Percentiles rank a stretch among this genome's conserved stretches.
Evolutionary conservation across 2,888 invertebrate genomes (phyloP).

Genomic region (Phyllotreta striolata): DNA sequence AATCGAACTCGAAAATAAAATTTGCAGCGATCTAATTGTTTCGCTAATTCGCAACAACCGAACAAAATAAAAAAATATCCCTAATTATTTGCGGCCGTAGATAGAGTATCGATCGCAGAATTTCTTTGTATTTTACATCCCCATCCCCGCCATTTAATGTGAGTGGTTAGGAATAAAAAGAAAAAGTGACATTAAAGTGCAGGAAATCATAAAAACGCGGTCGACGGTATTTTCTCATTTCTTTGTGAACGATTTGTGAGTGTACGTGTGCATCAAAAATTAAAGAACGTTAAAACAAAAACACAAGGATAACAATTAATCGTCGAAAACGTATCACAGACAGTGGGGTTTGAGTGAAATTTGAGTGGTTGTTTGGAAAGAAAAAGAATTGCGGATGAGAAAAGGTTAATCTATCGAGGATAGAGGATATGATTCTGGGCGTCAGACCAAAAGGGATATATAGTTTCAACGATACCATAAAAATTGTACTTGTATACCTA

Average conservation of each 20-base stretch:
- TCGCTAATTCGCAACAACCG: too few species aligned
- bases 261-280: conserved; percentile 26
- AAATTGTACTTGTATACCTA: not conserved
- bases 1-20: not conserved
- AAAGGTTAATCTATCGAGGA: conserved; percentile 47
- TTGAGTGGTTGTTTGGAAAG: conserved; percentile 33
- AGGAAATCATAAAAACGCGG: conserved; percentile 17
- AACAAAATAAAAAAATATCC: not conserved
- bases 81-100: not conserved
- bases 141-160: conserved; percentile 6
- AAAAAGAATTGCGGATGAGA: conserved; percentile 36
- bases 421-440: conserved; percentile 52
- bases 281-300: conserved; percentile 27
- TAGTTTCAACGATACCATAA: conserved; percentile 28
- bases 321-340: conserved; percentile 16
- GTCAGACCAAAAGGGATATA: conserved; percentile 36
- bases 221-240: conserved; percentile 15
- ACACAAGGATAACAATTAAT: conserved; percentile 24
- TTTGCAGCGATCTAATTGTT: not conserved
- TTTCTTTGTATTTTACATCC: conserved; percentile 13
- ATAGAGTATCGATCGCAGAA: not conserved
- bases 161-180: conserved; percentile 10
- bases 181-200: conserved; percentile 18
- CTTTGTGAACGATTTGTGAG: conserved; percentile 14
- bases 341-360: conserved; percentile 27